Percentiles rank a stretch among this genome's conserved stretches.
Conservation (phyloP, 1,140 invertebrate genomes). For the Plutomurus gul region DNA sequence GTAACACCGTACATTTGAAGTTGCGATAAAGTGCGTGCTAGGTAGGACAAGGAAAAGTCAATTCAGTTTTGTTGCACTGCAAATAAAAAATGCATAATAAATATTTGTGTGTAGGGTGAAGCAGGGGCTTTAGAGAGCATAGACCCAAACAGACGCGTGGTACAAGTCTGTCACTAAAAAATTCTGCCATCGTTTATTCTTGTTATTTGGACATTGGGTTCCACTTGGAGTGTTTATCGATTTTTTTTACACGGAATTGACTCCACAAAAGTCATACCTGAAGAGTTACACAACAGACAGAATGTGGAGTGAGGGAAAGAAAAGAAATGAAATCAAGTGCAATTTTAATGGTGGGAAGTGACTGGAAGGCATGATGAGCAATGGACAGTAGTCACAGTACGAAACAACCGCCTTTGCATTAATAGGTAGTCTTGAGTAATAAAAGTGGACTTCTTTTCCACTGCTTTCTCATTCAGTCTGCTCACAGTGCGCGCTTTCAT, state of each 20-base stretch:
- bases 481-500: no score
- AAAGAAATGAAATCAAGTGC: constrained; percentile 15
- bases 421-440: no score
- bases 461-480: no score
- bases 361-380: neutral
- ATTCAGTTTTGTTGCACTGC: neutral
- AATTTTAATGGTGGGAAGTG: neutral
- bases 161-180: no score
- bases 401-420: no score
- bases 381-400: neutral
- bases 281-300: neutral
- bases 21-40: no score
- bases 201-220: neutral
- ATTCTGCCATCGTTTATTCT: neutral
- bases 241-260: neutral
- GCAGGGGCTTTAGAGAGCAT: neutral
- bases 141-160: no score
- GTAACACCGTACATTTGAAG: no score
- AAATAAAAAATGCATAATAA: neutral
- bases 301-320: neutral
- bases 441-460: no score
- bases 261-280: neutral
- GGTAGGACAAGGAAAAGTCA: no score
- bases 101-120: no score
- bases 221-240: neutral